These are phyloP conservation scores for Nephrotoma appendiculata DNA, from an alignment of 2,888 invertebrate genomes.

Conservation along the genomic window DNA sequence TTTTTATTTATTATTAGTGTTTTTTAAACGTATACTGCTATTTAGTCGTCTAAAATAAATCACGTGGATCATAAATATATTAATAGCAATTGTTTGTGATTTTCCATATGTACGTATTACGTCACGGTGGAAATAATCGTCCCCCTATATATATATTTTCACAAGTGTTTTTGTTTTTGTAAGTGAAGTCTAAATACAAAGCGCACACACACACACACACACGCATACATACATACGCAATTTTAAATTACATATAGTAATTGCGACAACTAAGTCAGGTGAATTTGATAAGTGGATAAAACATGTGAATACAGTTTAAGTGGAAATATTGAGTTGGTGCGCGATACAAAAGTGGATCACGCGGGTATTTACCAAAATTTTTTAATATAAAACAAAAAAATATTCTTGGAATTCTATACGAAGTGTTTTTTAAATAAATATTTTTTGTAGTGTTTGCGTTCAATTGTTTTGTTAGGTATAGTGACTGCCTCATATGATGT, in stretches of 20 bases:
- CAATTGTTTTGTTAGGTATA: too few species aligned
- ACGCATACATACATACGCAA: neutral
- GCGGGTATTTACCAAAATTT: neutral
- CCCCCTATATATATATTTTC: neutral
- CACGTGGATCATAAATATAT: neutral
- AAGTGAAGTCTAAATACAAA: neutral
- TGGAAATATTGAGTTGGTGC: neutral
- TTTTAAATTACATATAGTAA: neutral
- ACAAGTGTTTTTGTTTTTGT: neutral
- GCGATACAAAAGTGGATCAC: neutral
- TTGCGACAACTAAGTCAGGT: neutral
- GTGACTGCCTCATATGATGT: too few species aligned
- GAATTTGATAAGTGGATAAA: neutral
- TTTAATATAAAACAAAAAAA: too few species aligned
- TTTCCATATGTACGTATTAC: neutral
- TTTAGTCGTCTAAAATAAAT: neutral
- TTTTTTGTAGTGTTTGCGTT: too few species aligned
- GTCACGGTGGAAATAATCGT: neutral
- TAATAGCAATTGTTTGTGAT: neutral
- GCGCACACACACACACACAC: too few species aligned
- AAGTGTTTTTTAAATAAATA: too few species aligned
- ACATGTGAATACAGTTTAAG: neutral
- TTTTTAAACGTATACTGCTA: neutral
- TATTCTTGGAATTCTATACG: neutral
- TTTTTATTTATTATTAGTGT: neutral